phyloP scores from a whole-genome alignment of 37 sponge, comb jelly and placozoan genomes.

The Bolinopsis microptera region DNA sequence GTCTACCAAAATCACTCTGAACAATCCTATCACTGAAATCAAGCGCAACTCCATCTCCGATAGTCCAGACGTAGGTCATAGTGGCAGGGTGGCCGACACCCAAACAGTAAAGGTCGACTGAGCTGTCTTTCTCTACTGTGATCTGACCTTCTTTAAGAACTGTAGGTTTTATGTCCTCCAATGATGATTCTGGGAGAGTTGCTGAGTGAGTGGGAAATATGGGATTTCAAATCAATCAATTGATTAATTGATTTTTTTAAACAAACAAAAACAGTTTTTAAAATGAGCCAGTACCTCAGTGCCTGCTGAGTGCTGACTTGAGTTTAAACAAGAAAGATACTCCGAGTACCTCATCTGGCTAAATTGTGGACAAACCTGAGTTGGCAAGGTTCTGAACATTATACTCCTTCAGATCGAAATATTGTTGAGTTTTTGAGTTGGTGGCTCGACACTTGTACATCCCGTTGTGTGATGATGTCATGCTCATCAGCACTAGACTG shows the following conservation, averaged over 20 bases:
- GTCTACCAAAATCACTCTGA: background rate
- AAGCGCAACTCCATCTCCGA: background rate
- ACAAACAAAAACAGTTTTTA: too few species aligned
- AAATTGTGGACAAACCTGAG: background rate
- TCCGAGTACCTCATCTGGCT: too few species aligned
- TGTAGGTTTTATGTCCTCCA: background rate
- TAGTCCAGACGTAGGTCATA: slow-evolving; percentile 1
- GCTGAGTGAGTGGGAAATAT: too few species aligned
- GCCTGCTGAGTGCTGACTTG: too few species aligned
- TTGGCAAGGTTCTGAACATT: background rate
- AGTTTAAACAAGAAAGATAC: too few species aligned
- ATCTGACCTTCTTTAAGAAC: background rate
- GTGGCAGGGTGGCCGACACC: slow-evolving; percentile 57
- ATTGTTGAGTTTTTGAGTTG: slow-evolving; percentile 17
- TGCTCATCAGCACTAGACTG: slow-evolving; percentile 40
- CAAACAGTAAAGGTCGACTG: slow-evolving; percentile 36
- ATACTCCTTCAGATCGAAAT: slow-evolving; percentile 4
- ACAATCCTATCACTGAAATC: background rate
- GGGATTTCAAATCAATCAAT: too few species aligned
- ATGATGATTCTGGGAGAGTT: background rate
- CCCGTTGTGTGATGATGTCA: slow-evolving; percentile 5
- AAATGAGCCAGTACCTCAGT: too few species aligned
- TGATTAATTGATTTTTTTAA: too few species aligned
- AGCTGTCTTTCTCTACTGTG: background rate
- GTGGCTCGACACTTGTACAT: slow-evolving; percentile 42